Evolutionary conservation across 2,888 invertebrate species (phyloP).

Genomic region (Gisinianus flammeolus): DNA sequence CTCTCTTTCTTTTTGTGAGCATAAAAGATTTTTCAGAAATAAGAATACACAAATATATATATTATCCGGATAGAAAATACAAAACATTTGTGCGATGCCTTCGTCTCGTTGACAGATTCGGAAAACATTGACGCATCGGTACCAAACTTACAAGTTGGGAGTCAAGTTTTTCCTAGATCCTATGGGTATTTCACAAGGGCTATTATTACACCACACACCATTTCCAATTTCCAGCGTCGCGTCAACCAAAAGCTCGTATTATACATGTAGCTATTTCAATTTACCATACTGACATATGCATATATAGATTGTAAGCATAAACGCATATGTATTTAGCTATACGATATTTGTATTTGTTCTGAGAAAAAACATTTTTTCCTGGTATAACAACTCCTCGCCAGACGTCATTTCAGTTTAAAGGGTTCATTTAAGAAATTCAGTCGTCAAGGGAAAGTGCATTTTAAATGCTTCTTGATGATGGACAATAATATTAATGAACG

Average conservation of each 20-base stretch:
- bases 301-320: too few species aligned
- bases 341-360: too few species aligned
- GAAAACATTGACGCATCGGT: constrained; percentile 46
- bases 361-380: not conserved
- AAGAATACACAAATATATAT: not conserved
- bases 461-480: not conserved
- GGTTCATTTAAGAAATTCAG: not conserved
- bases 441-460: not conserved
- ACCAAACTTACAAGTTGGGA: not conserved
- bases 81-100: constrained; percentile 33
- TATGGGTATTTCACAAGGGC: too few species aligned
- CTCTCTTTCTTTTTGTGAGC: constrained; percentile 1
- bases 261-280: too few species aligned
- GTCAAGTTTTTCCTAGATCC: too few species aligned
- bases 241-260: too few species aligned
- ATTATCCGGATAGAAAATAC: not conserved
- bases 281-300: too few species aligned
- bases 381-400: not conserved
- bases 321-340: too few species aligned
- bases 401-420: not conserved
- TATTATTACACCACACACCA: too few species aligned
- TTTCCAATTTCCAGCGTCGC: too few species aligned
- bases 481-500: too few species aligned
- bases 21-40: constrained; percentile 18
- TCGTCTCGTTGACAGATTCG: constrained; percentile 44